Evolutionary conservation across 92 coral and sea anemone genomes (phyloP), one percentile per base, ranked within the genome.

Genomic region (Umimayanthus chanpuru): DNA sequence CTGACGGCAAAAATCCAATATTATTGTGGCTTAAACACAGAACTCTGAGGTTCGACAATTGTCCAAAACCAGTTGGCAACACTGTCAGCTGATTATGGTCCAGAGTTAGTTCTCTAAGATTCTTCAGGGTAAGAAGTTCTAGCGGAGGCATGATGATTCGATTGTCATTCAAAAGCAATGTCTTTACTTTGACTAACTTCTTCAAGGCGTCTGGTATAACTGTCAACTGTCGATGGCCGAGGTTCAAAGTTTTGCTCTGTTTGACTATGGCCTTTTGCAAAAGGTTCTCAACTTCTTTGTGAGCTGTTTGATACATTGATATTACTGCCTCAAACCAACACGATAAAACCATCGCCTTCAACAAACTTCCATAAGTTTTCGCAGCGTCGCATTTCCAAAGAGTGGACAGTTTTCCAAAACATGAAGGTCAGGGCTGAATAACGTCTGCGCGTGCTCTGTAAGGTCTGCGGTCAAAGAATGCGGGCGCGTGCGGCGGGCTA

Each of bases 21-120:
- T 92, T 94, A 71, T 97, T 97, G 78, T 97, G 98, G 80, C 99
- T 97, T 53, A 97, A 77, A 78, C 96, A 95, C 14, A 97, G 81
- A 26, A 89, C 81, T 80, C 89, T 91, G 88, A 97, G 81, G 80
- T 92, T 97, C 68, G 74, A 73, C 50, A 97, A 95, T 74, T 91
- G 94, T 4, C 98, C 96, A 91, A 97, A 97, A 64, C 99, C 99
- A 40, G 96, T 88, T 30, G 99, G 99, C 56, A 97, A 86, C 74
- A 97, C 74, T 7, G 99, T 97, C 79, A 97, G 91, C 88, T 97
- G 99, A 78, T 97, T 97, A 61, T 95, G 98, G 80, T 97, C 99
- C 85, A 97, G 86, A 0, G 90, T 73, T 49, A 97, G 89, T 79
- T 94, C 98, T 81, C 90, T 93, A 21, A 97, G 94, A 39, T 89